These are phyloP conservation scores for Neuroterus valhalla DNA, from an alignment of 1,140 invertebrate genomes.

Conservation along the genomic window DNA sequence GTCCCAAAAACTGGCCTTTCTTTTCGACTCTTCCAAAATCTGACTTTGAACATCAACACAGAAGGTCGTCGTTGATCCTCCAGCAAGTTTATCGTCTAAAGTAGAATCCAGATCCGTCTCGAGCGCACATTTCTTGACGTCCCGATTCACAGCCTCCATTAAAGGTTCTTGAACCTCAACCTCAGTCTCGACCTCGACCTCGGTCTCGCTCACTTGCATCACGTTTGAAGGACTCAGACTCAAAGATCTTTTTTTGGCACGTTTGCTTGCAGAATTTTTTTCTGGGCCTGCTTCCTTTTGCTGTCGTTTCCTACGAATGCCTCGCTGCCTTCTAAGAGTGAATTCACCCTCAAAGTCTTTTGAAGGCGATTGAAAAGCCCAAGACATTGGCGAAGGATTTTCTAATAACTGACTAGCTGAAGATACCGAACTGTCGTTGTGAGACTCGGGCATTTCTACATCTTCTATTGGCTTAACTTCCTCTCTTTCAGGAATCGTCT, in stretches of 20 bases:
- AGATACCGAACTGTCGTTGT: conserved; percentile 70
- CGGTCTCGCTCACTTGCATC: conserved; percentile 34
- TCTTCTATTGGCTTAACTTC: conserved; percentile 9
- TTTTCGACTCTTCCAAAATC: conserved; percentile 39
- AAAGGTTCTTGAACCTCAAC: conserved; percentile 39
- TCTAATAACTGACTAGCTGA: conserved; percentile 72
- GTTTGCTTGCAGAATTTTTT: conserved; percentile 56
- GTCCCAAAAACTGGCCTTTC: conserved; percentile 65
- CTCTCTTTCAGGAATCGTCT: conserved; percentile 54
- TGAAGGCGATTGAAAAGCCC: conserved; percentile 65
- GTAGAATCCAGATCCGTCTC: conserved; percentile 69
- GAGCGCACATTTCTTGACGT: conserved; percentile 66
- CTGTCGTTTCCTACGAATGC: conserved; percentile 69
- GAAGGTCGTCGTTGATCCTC: conserved; percentile 24
- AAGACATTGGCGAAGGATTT: conserved; percentile 70
- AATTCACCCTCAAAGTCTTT: conserved; percentile 70
- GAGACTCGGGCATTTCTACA: conserved; percentile 48
- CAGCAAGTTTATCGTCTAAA: conserved; percentile 43
- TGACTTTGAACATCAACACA: conserved; percentile 18
- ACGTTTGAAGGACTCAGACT: conserved; percentile 57
- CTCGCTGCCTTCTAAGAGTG: conserved; percentile 70
- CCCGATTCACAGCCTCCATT: conserved; percentile 66
- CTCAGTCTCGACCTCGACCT: conserved; percentile 43
- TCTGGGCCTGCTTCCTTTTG: conserved; percentile 57
- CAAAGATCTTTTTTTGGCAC: conserved; percentile 53